phyloP scores from a whole-genome alignment of 2,888 invertebrate species.

The Eupithecia pulchellata region DNA sequence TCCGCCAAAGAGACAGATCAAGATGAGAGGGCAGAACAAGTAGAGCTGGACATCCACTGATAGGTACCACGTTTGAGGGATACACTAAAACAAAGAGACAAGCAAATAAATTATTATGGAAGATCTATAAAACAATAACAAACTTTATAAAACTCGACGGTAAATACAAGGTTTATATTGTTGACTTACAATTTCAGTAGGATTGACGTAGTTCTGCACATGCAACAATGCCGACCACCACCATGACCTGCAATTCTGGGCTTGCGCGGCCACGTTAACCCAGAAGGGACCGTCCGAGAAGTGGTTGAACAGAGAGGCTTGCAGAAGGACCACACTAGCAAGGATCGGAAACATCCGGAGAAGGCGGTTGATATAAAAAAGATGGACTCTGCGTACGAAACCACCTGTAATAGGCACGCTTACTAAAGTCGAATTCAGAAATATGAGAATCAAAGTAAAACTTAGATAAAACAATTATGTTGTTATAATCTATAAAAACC shows the following conservation, averaged over 20 bases:
- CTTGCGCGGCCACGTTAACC: conserved; percentile 66
- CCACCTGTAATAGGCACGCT: conserved; percentile 52
- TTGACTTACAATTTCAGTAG: conserved; percentile 55
- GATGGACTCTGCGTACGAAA: conserved; percentile 57
- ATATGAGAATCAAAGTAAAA: not conserved
- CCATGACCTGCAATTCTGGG: conserved; percentile 64
- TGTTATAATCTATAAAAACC: not conserved
- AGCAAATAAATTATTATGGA: not conserved
- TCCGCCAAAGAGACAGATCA: conserved; percentile 59
- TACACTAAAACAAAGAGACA: conserved; percentile 55
- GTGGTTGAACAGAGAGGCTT: conserved; percentile 59
- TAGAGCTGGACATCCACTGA: conserved; percentile 68
- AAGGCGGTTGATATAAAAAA: conserved; percentile 62
- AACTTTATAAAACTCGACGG: not conserved
- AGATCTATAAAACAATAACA: not conserved
- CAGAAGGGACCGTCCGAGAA: conserved; percentile 68
- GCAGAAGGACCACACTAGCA: conserved; percentile 57
- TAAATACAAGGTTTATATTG: too few relatives aligned
- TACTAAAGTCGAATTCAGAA: not conserved
- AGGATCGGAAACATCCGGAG: conserved; percentile 65
- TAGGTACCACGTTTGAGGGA: conserved; percentile 66
- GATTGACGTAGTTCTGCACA: conserved; percentile 78
- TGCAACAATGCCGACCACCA: conserved; percentile 83
- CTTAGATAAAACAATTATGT: not conserved
- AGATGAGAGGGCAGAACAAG: conserved; percentile 57